Conservation (phyloP, 1,140 invertebrate species). For the Caenorhabditis elegans region WBcel235 BX284604.4:14710501-14711000, state of each 20-base stretch:
- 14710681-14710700: slow-evolving; percentile 11
- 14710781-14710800: neutral
- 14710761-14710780: slow-evolving; percentile 11
- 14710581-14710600: too few species aligned
- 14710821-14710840: slow-evolving; percentile 25
- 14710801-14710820: slow-evolving; percentile 37
- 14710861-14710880: neutral
- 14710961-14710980: slow-evolving; percentile 36
- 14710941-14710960: slow-evolving; percentile 33
- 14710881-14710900: neutral
- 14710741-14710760: slow-evolving; percentile 36
- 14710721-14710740: slow-evolving; percentile 7
- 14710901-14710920: neutral
- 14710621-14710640: slow-evolving; percentile 17
- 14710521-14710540: too few species aligned
- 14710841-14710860: slow-evolving; percentile 24
- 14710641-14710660: neutral
- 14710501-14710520: too few species aligned
- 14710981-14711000: slow-evolving; percentile 40
- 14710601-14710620: slow-evolving; percentile 4
- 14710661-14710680: slow-evolving; percentile 12
- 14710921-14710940: slow-evolving; percentile 20
- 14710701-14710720: slow-evolving; percentile 22
- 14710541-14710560: too few species aligned
- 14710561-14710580: too few species aligned